Conservation (phyloP, 2,113 vertebrate species). For the Trematocara stigmaticum region DNA sequence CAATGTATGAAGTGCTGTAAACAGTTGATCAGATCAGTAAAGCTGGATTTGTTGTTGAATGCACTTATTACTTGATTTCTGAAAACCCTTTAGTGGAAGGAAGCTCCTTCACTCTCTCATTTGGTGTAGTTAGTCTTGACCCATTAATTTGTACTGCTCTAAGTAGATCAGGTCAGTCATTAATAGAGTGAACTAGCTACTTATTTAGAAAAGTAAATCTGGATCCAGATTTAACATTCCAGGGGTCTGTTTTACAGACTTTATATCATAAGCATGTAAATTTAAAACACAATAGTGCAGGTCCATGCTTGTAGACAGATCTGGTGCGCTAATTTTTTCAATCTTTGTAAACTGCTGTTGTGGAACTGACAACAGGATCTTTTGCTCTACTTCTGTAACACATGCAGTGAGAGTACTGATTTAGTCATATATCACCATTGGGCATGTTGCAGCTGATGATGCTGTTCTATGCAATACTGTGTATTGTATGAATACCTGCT, state of each 20-base stretch:
- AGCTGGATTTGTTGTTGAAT: no score
- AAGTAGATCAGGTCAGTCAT: neutral
- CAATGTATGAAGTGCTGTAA: no score
- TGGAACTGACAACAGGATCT: neutral
- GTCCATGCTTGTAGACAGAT: neutral
- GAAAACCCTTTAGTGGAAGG: no score
- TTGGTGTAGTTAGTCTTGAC: neutral
- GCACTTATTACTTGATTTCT: no score
- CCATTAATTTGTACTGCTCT: neutral
- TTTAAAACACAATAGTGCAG: neutral
- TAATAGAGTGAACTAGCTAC: neutral
- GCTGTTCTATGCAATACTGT: neutral
- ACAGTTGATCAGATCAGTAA: no score
- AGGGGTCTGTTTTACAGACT: neutral
- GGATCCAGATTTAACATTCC: neutral
- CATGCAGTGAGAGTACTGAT: neutral
- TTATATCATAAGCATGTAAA: neutral
- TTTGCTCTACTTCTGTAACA: neutral
- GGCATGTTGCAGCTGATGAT: neutral
- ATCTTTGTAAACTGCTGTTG: neutral
- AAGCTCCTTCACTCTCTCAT: neutral
- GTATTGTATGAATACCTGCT: neutral
- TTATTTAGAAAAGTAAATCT: neutral
- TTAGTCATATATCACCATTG: neutral
- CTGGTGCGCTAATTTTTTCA: neutral